Evolutionary conservation across 1,140 invertebrate genomes (phyloP).

Genomic region (Hyposmocoma kahamanoa): DNA sequence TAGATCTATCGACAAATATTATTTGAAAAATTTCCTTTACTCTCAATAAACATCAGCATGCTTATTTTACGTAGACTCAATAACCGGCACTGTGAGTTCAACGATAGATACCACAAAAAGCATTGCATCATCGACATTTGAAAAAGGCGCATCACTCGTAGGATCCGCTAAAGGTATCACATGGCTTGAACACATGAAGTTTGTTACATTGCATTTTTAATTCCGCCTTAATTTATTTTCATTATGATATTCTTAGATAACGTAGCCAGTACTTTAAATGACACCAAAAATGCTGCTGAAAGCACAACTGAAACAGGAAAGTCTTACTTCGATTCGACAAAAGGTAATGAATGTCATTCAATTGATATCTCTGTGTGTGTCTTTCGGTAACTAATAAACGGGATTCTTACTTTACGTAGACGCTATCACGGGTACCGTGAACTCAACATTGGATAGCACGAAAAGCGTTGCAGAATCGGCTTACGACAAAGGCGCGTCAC

Average conservation of each 20-base stretch:
- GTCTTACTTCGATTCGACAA: slow-evolving; percentile 28
- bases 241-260: slow-evolving; percentile 13
- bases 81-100: slow-evolving; percentile 10
- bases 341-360: no score
- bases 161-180: slow-evolving; percentile 23
- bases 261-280: slow-evolving; percentile 35
- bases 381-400: no score
- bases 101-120: slow-evolving; percentile 19
- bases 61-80: slow-evolving; percentile 9
- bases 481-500: slow-evolving; percentile 25
- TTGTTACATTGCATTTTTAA: background rate
- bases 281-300: slow-evolving; percentile 34
- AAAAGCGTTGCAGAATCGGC: slow-evolving; percentile 28
- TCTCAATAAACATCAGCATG: background rate
- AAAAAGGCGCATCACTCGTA: slow-evolving; percentile 12
- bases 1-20: no score
- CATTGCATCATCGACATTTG: slow-evolving; percentile 13
- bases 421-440: slow-evolving; percentile 24
- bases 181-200: background rate
- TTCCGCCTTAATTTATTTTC: background rate
- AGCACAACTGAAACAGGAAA: slow-evolving; percentile 31
- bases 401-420: no score
- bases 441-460: slow-evolving; percentile 30
- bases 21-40: no score
- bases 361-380: no score